Evolutionary conservation across 2,888 invertebrate species (phyloP).

Genomic region (Drymonia ruficornis): DNA sequence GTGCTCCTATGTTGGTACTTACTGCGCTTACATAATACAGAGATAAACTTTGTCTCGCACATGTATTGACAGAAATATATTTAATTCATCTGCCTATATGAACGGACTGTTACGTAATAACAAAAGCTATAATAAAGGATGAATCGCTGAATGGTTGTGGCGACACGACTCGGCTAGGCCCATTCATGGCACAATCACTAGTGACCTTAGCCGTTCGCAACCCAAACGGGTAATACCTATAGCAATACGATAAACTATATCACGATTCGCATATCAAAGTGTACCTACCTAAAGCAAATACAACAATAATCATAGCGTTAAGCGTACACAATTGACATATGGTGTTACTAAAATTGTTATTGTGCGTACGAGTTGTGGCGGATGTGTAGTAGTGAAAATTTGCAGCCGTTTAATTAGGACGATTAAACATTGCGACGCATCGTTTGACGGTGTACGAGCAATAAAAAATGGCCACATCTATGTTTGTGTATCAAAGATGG

Average conservation of each 20-base stretch:
- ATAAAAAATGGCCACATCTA: constrained; percentile 39
- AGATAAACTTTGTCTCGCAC: constrained; percentile 35
- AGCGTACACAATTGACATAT: constrained; percentile 24
- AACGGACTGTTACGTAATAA: constrained; percentile 59
- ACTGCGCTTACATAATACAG: constrained; percentile 37
- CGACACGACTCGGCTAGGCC: constrained; percentile 49
- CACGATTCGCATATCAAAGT: constrained; percentile 18
- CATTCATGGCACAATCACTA: constrained; percentile 67
- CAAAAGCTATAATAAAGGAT: constrained; percentile 65
- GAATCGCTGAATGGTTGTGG: constrained; percentile 63
- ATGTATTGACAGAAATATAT: constrained; percentile 40
- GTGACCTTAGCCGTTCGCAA: constrained; percentile 60
- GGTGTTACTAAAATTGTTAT: constrained; percentile 25
- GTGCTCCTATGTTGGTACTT: constrained; percentile 23
- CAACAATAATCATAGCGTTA: constrained; percentile 16
- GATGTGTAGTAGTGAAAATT: constrained; percentile 54
- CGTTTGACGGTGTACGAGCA: constrained; percentile 33
- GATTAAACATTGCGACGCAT: constrained; percentile 38
- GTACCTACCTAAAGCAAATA: constrained; percentile 14
- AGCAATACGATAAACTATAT: background rate
- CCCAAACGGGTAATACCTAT: constrained; percentile 41
- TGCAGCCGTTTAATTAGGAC: constrained; percentile 43
- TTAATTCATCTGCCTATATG: constrained; percentile 49
- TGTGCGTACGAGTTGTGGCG: constrained; percentile 26
- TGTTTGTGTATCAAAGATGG: constrained; percentile 52